Evolutionary conservation across 2,888 invertebrate genomes (phyloP).

Genomic region (Polymixis lichenea): DNA sequence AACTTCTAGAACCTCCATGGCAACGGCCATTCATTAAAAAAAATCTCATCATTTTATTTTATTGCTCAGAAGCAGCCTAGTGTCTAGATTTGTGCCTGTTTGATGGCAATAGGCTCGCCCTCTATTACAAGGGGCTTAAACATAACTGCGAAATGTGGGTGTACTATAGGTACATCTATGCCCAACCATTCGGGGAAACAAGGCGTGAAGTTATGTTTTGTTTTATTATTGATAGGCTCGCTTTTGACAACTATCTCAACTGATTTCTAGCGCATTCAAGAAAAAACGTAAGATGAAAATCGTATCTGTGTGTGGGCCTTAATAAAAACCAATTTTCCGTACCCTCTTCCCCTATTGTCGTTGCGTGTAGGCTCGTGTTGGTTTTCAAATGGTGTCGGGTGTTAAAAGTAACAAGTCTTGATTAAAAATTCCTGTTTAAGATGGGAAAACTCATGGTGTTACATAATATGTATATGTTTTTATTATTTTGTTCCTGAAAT

Average conservation of each 20-base stretch:
- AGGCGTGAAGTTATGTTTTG: too few species aligned
- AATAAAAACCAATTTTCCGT: not conserved
- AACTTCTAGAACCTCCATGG: not conserved
- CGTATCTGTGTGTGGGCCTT: not conserved
- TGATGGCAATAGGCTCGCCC: too few species aligned
- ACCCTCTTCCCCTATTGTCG: not conserved
- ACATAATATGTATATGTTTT: too few species aligned
- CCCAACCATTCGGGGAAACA: too few species aligned
- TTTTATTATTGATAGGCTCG: not conserved
- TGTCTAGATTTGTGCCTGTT: too few species aligned
- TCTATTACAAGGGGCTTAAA: too few species aligned
- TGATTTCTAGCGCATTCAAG: not conserved
- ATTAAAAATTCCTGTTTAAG: constrained; percentile 19
- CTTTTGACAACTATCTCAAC: not conserved
- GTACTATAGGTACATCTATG: too few species aligned
- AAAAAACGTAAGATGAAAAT: not conserved
- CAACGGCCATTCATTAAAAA: not conserved
- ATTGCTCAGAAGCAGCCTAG: too few species aligned
- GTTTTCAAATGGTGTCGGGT: constrained; percentile 19
- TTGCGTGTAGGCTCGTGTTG: not conserved
- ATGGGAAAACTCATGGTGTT: constrained; percentile 3
- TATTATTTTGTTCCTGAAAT: not conserved
- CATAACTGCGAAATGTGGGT: too few species aligned
- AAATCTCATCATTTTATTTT: not conserved
- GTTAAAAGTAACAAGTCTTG: constrained; percentile 13